Evolutionary conservation across 2,888 invertebrate species (phyloP), one percentile per base, ranked within the genome.

Genomic region (Acronicta leporina): DNA sequence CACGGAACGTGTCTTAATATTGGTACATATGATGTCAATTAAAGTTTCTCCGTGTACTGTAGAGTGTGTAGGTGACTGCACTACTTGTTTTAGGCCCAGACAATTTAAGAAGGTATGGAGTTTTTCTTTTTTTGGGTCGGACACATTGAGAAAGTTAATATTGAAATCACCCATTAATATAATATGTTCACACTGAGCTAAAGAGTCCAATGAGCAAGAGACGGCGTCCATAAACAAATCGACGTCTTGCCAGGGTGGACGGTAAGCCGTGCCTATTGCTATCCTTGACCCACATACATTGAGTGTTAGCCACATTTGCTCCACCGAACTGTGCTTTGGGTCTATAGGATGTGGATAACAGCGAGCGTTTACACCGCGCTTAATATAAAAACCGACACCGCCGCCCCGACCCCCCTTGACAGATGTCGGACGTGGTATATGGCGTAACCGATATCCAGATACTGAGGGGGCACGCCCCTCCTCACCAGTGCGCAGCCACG

Each of bases 161-260:
- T 68, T 68, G 46, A 72, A 71, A 51, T 72, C 63, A 8, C 63
- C 74, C 15, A 62, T 14, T 14, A 71, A 33, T 14, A 71, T 42
- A 5, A 59, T 20, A 25, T 58, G 38, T 41, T 67, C 57, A 48
- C 57, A 53, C 30, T 11, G 16, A 0, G 50, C 10, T 11, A 63
- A 43, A n/a, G 63, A 11, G 3, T 10, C 25, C 1, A 63, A 16
- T 0, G 65, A 47, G n/a, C 54, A 57, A 5, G 52, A 43, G 0
- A 69, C 14, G 0, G 60, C 60, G 13, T 65, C 63, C 2, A 69
- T 25, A 48, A 69, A 69, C 5, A 64, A 2, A 35, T 66, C 57
- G 5, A 64, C n/a, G 15, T 50, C 25, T 5, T 56, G 5, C 63
- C 65, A 66, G 27, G 45, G 59, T 3, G 61, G 63, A 1, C 63